Evolutionary conservation across 2,113 vertebrate genomes (phyloP).

Genomic region (Heloderma charlesbogerti): DNA sequence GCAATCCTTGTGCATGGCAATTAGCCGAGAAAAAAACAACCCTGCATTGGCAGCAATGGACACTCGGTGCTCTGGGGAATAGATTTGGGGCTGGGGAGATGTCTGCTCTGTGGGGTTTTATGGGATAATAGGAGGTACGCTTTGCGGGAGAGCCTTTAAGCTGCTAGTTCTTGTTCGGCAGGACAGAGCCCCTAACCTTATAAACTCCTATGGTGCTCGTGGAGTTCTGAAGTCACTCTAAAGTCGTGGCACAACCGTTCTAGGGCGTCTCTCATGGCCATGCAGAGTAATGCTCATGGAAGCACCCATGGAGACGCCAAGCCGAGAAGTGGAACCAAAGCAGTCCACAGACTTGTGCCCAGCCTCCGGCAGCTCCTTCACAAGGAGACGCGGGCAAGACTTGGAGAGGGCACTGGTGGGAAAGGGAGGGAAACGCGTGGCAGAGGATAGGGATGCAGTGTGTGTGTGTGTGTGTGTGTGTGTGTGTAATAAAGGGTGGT

Average conservation of each 20-base stretch:
- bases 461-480: too few species aligned
- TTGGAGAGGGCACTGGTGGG: background rate
- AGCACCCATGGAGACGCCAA: background rate
- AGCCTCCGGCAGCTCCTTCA: accelerated
- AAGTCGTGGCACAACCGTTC: background rate
- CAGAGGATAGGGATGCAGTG: background rate
- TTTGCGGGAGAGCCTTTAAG: background rate
- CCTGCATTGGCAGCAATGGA: too few species aligned
- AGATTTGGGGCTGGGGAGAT: too few species aligned
- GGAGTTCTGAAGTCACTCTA: background rate
- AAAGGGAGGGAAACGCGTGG: background rate
- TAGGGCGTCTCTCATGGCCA: background rate
- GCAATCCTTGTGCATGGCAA: too few species aligned
- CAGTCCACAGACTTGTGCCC: too few species aligned
- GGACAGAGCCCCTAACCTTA: background rate
- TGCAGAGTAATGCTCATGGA: background rate
- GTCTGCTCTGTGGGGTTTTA: too few species aligned
- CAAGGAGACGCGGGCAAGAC: accelerated
- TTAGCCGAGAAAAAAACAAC: too few species aligned
- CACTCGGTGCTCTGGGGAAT: too few species aligned
- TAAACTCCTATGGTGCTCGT: background rate
- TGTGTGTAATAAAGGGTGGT: too few species aligned
- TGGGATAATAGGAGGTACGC: too few species aligned
- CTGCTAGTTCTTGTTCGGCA: too few species aligned
- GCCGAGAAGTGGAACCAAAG: background rate